Evolutionary conservation across 1,140 invertebrate species (phyloP).

Genomic region (Aphidius gifuensis): DNA sequence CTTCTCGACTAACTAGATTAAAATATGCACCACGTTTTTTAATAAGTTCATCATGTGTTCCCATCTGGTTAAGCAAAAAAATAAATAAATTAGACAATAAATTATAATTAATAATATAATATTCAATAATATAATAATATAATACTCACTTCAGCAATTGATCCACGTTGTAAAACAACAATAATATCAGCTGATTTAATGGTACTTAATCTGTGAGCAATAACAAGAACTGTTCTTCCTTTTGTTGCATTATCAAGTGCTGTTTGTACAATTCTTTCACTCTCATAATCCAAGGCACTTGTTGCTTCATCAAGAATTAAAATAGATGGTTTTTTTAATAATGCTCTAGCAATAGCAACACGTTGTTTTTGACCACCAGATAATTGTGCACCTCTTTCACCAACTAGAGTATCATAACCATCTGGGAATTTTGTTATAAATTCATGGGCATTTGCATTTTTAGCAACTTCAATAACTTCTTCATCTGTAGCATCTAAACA

Average conservation of each 20-base stretch:
- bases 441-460: constrained; percentile 84
- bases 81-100: constrained; percentile 1
- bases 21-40: constrained; percentile 24
- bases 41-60: constrained; percentile 23
- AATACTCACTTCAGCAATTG: constrained; percentile 71
- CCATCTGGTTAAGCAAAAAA: constrained; percentile 20
- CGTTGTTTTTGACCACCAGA: constrained; percentile 90
- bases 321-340: constrained; percentile 83
- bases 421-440: constrained; percentile 84
- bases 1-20: constrained; percentile 24
- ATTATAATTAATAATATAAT: constrained; percentile 7
- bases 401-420: constrained; percentile 84
- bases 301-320: constrained; percentile 89
- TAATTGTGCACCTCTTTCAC: constrained; percentile 83
- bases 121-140: constrained; percentile 17
- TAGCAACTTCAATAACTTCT: constrained; percentile 74
- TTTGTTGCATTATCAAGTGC: constrained; percentile 74
- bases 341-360: constrained; percentile 84
- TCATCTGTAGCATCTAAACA: constrained; percentile 67
- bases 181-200: constrained; percentile 84
- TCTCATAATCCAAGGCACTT: constrained; percentile 85
- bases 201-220: constrained; percentile 86
- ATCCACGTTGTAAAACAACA: constrained; percentile 78
- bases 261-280: constrained; percentile 81
- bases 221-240: constrained; percentile 82